Evolutionary conservation across 1,140 invertebrate species (phyloP).

Genomic region (Leptopilina boulardi): DNA sequence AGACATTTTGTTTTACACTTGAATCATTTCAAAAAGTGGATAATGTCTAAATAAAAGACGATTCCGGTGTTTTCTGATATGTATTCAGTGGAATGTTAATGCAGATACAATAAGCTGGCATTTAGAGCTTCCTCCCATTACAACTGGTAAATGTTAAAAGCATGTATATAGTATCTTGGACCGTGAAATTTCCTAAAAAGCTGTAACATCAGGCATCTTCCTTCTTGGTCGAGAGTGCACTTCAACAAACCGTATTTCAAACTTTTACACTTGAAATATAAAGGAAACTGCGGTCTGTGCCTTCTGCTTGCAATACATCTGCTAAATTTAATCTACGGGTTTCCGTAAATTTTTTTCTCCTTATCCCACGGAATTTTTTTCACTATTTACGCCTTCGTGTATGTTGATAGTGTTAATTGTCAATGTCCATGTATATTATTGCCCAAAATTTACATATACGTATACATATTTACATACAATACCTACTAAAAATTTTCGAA

Average conservation of each 20-base stretch:
- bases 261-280: conserved; percentile 5
- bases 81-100: background rate
- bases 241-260: conserved; percentile 12
- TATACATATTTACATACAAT: no score
- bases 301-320: background rate
- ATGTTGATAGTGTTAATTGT: no score
- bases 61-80: background rate
- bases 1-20: background rate
- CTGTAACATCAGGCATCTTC: background rate
- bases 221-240: background rate
- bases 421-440: no score
- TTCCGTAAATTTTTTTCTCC: background rate
- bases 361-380: background rate
- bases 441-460: no score
- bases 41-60: background rate
- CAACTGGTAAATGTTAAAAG: background rate
- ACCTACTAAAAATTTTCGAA: no score
- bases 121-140: background rate
- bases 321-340: background rate
- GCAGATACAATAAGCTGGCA: background rate
- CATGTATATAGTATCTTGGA: background rate
- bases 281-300: conserved; percentile 11
- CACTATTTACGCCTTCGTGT: no score
- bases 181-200: background rate
- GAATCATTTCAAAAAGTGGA: no score